Base-by-base conservation (phyloP, 2,888 invertebrate species). In the Conus canariensis region DNA sequence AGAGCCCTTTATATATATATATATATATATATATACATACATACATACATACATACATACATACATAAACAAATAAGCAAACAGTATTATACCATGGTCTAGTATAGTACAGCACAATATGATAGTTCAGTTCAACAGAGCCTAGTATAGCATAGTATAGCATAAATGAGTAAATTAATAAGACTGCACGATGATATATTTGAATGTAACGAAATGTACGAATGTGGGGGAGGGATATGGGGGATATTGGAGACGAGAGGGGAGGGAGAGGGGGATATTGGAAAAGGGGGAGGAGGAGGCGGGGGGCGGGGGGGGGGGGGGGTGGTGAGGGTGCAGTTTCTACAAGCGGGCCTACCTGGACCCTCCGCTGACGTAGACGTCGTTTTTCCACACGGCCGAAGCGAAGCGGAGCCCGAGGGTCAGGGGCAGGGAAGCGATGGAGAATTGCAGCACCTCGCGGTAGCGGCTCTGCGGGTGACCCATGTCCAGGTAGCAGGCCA, bases 341-440 rank as follows among this genome's bases (percentile, higher is more conserved):
- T 45, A 45, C 45, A 45, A 45, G 45, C 45, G 45, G 45, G 12
- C 64, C 10, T 16, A 87, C 67, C 89, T 82, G n/a, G 91, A 91
- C 1, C 91, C 91, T 16, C 91, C 91, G n/a, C 89, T 80, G 25
- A 91, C 85, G 70, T 91, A 91, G 30, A 91, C 58, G 74, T 90
- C 88, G 60, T 90, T 87, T 14, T 89, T 85, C 87, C 86, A 89
- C 7, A 82, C 83, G n/a, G 89, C 60, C 1, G 90, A 83, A 12
- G 91, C 90, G 58, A 91, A 91, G 60, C 88, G 87, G 19, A 87
- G 22, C n/a, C 91, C 91, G n/a, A 83, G 56, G 8, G 89, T 22
- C 9, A 85, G 88, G 7, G 91, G 91, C n/a, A 91, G 70, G n/a
- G 91, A 90, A 16, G 90, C 89, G 74, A 91, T 83, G 22, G 90